Evolutionary conservation across 2,113 vertebrate species (phyloP), one percentile per base, ranked within the genome.

Genomic region (Gallinago undulata): DNA sequence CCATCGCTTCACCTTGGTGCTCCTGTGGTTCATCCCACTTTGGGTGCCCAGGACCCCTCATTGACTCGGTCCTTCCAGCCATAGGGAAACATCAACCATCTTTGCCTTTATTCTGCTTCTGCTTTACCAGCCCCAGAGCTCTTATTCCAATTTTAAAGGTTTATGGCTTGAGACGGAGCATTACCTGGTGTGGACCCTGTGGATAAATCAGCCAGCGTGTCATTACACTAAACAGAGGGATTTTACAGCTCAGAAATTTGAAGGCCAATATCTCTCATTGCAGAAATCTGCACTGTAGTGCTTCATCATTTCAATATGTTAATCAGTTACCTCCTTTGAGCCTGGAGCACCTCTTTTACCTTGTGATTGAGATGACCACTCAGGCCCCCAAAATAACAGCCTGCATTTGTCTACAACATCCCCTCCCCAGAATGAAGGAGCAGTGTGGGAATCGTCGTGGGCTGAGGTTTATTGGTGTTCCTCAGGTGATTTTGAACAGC

Each of bases 31-130:
- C 14, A 8, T 7, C 28, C 7, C 11, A 5, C 10, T 31, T 31
- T 31, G 24, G 13, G 22, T 30, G 39, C 17, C 7, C 67, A 39
- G 64, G 24, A 76, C 3, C 17, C 28, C n/a, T 67, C 55, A 33
- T 12, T 78, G 56, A 24, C 30, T n/a, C 25, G 14, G 11, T 21
- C 41, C 24, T 70, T 45, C 28, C 45, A 70, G 18, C 9, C 35
- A 57, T 0, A 0, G 30, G 30, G 28, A 41, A 80, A 35, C 7
- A 66, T 19, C 45, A 66, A 47, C 41, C 3, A 18, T 33, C 76
- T 84, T 30, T 63, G 68, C 21, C 13, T 89, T 74, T 67, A 47
- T 81, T 84, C 37, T 55, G 11, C 13, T 75, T 39, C 76, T 84
- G 23, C 11, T 7, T 23, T 68, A 10, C 56, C 30, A 33, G 30